Evolutionary conservation across 2,113 vertebrate species (phyloP).

Genomic region (Pyxicephalus adspersus): DNA sequence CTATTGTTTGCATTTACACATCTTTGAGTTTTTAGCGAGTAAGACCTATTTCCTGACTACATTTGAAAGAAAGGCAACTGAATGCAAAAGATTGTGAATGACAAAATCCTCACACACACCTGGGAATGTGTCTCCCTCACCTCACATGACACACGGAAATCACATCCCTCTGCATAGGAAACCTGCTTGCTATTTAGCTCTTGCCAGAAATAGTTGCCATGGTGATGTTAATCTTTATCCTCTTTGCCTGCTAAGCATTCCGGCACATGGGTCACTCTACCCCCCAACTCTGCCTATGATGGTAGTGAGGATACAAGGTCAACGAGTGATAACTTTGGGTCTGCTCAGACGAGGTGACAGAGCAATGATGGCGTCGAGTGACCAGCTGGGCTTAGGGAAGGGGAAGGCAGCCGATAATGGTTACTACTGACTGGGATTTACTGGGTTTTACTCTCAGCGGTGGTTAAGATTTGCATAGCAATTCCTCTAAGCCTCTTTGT

Average conservation of each 20-base stretch:
- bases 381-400: not conserved
- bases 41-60: too few species aligned
- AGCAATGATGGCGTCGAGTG: not conserved
- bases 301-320: not conserved
- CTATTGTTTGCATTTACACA: too few species aligned
- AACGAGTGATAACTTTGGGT: not conserved
- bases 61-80: too few species aligned
- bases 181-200: constrained; percentile 59
- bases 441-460: constrained; percentile 27
- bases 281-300: constrained; percentile 35
- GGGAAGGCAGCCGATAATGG: constrained; percentile 6
- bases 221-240: constrained; percentile 74
- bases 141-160: constrained; percentile 7
- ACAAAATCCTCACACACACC: not conserved
- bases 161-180: not conserved
- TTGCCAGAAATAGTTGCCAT: constrained; percentile 68
- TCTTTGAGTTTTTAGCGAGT: too few species aligned
- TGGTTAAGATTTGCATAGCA: constrained; percentile 43
- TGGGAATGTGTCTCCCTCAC: not conserved
- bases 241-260: constrained; percentile 64
- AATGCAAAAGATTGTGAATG: too few species aligned
- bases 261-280: constrained; percentile 54
- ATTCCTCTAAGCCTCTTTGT: constrained; percentile 51
- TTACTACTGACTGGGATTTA: constrained; percentile 21
- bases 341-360: not conserved